phyloP scores from a whole-genome alignment of 2,113 vertebrate species.

The Paramormyrops kingsleyae region DNA sequence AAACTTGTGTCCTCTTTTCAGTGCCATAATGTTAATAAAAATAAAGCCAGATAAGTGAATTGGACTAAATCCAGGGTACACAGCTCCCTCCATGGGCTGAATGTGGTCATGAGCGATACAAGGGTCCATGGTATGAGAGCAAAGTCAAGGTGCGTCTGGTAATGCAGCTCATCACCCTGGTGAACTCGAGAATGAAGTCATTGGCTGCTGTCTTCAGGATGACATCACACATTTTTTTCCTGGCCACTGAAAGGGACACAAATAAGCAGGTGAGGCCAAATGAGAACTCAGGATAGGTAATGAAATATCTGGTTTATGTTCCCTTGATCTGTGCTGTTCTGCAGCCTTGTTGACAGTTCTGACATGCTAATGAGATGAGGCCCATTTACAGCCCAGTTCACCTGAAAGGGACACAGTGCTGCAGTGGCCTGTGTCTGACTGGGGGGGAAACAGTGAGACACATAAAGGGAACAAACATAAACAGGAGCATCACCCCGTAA shows the following conservation, averaged over 20 bases:
- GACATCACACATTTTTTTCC: constrained; percentile 92
- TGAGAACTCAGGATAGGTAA: background rate
- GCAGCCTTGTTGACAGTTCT: background rate
- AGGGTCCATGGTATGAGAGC: constrained; percentile 39
- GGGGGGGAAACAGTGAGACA: constrained; percentile 85
- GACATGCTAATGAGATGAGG: background rate
- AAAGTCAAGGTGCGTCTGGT: constrained; percentile 88
- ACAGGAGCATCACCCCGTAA: constrained; percentile 89
- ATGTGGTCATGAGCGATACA: background rate
- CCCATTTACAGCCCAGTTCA: background rate
- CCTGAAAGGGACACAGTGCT: constrained; percentile 68
- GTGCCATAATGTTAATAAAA: background rate
- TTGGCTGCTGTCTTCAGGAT: constrained; percentile 80
- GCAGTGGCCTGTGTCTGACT: constrained; percentile 80
- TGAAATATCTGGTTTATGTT: background rate
- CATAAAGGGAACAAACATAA: constrained; percentile 87
- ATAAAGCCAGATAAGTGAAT: background rate
- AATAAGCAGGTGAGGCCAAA: background rate
- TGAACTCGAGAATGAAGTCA: constrained; percentile 86
- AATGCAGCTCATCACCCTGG: constrained; percentile 74
- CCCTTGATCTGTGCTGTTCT: background rate
- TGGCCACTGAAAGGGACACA: constrained; percentile 67
- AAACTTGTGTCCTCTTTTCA: background rate
- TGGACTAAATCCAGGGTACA: background rate
- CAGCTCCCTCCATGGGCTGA: background rate